A percentile compares a stretch with the other conserved stretches of the same genome.
These are phyloP conservation scores for Allygus modestus DNA, from an alignment of 2,888 invertebrate genomes.

Conservation along the genomic window DNA sequence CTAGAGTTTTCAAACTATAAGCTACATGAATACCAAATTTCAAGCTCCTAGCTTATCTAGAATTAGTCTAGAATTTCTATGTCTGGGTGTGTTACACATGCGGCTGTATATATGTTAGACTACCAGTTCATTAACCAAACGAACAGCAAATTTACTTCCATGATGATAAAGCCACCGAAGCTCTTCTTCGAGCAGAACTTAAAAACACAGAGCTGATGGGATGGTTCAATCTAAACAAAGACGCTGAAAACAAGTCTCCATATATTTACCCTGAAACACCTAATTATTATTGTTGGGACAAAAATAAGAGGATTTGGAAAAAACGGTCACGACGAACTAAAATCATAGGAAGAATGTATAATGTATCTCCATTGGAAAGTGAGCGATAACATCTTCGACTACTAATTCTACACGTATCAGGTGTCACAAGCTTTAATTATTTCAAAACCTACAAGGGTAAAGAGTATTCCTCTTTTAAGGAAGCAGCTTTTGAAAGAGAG, in stretches of 20 bases:
- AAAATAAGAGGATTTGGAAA: conserved; percentile 3
- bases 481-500: conserved; percentile 49
- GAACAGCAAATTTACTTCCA: conserved; percentile 63
- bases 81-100: too few species aligned
- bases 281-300: conserved; percentile 51
- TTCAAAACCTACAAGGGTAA: conserved; percentile 39
- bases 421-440: conserved; percentile 53
- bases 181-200: conserved; percentile 5
- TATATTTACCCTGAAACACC: conserved; percentile 55
- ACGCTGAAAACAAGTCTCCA: conserved; percentile 61
- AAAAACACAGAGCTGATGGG: conserved; percentile 54
- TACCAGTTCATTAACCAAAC: conserved; percentile 72
- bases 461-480: conserved; percentile 3
- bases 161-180: conserved; percentile 53
- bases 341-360: conserved; percentile 62
- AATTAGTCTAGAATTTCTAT: too few species aligned
- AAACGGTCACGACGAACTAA: conserved; percentile 17
- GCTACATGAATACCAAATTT: too few species aligned
- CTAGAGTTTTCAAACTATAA: too few species aligned
- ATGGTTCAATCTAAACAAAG: conserved; percentile 26
- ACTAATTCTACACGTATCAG: conserved; percentile 53
- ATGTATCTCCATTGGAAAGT: conserved; percentile 43
- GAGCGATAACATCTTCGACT: conserved; percentile 61
- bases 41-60: too few species aligned
- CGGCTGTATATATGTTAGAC: too few species aligned